phyloP scores from a whole-genome alignment of 2,888 invertebrate species.

The Deroplatys truncata region DNA sequence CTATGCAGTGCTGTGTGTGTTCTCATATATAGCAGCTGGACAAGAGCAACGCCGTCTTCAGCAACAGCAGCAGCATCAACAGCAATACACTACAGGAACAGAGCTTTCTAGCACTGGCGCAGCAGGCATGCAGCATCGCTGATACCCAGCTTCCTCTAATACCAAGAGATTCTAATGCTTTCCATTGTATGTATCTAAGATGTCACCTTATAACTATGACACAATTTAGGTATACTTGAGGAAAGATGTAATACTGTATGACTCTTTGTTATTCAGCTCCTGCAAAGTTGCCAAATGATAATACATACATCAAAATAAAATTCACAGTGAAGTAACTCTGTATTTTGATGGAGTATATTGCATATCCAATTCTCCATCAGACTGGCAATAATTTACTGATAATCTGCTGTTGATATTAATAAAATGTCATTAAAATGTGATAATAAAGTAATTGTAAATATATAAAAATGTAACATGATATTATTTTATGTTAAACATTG shows the following conservation, averaged over 20 bases:
- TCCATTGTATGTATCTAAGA: too few species aligned
- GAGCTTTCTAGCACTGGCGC: background rate
- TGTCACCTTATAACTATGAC: background rate
- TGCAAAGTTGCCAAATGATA: background rate
- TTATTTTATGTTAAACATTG: background rate
- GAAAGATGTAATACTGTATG: background rate
- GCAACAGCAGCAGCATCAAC: constrained; percentile 33
- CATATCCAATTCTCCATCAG: background rate
- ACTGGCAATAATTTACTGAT: background rate
- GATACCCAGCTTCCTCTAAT: background rate
- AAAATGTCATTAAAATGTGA: background rate
- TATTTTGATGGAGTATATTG: background rate
- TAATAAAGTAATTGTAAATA: background rate
- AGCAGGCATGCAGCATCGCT: background rate
- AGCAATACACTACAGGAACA: background rate
- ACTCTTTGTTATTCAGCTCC: background rate
- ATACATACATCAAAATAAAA: too few species aligned
- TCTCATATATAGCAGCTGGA: constrained; percentile 96
- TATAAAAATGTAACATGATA: background rate
- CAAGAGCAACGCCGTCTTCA: constrained; percentile 57
- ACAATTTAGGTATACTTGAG: background rate
- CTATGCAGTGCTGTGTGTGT: constrained; percentile 98
- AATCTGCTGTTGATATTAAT: background rate
- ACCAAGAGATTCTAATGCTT: background rate
- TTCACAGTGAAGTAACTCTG: background rate